Conservation (phyloP, 2,888 invertebrate genomes). For the Caenorhabditis sp. region DNA sequence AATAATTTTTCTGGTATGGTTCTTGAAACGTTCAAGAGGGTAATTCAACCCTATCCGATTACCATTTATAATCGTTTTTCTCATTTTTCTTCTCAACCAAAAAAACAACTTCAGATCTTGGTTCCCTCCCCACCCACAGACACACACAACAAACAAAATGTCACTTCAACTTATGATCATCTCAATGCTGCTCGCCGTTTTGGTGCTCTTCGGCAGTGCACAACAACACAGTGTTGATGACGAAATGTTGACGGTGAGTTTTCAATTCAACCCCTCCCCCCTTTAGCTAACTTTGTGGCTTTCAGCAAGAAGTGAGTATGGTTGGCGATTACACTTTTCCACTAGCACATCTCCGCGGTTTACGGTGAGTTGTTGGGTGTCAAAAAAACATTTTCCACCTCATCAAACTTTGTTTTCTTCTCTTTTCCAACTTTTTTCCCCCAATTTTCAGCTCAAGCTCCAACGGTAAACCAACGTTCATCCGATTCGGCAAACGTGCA, state of each 20-base stretch:
- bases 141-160: slow-evolving; percentile 25
- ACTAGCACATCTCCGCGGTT: slow-evolving; percentile 27
- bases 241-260: slow-evolving; percentile 10
- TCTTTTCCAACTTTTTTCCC: neutral
- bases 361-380: slow-evolving; percentile 14
- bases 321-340: slow-evolving; percentile 2
- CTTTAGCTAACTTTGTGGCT: no score
- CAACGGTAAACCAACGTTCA: slow-evolving; percentile 43
- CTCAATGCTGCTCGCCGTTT: slow-evolving; percentile 23
- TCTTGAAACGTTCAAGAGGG: no score
- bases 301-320: neutral
- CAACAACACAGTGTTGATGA: slow-evolving; percentile 15
- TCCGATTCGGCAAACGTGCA: slow-evolving; percentile 38
- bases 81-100: no score
- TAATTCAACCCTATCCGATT: no score
- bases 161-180: slow-evolving; percentile 19
- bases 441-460: slow-evolving; percentile 21
- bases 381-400: neutral
- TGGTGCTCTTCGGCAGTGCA: slow-evolving; percentile 13
- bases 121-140: no score
- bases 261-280: no score
- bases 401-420: no score
- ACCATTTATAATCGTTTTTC: no score
- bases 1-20: no score
- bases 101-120: no score